Percentiles rank a stretch among this genome's conserved stretches.
Conservation (phyloP, 2,797 vertebrate species). For the Lophotriccus pileatus region DNA sequence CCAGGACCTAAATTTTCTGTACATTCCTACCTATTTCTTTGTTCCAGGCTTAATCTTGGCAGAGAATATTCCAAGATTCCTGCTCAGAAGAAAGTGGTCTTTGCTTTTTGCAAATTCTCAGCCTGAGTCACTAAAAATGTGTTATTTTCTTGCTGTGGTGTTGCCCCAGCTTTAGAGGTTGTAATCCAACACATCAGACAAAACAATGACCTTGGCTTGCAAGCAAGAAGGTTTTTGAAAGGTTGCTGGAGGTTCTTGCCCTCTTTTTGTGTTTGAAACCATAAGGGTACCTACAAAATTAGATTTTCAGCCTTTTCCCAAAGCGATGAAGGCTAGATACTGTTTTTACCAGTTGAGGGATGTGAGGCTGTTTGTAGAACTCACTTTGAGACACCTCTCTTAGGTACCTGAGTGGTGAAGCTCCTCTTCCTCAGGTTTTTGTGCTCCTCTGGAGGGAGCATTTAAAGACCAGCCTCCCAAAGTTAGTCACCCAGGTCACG, state of each 20-base stretch:
- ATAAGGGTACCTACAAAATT: background rate
- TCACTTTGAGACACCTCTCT: background rate
- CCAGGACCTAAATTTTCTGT: background rate
- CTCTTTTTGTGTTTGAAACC: background rate
- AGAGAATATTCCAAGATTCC: background rate
- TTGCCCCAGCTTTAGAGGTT: background rate
- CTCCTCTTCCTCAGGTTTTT: background rate
- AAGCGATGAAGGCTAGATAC: background rate
- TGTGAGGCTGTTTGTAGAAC: background rate
- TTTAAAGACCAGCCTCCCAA: background rate
- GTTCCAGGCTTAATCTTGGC: background rate
- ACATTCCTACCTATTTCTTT: background rate
- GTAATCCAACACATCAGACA: background rate
- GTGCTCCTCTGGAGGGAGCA: background rate
- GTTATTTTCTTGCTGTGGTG: background rate
- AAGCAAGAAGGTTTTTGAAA: background rate
- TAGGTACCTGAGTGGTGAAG: background rate
- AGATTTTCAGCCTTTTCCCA: background rate
- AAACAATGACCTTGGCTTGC: background rate
- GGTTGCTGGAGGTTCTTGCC: background rate
- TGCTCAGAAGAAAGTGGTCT: background rate
- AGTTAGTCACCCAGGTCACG: background rate
- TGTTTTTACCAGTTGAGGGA: background rate
- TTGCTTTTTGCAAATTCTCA: background rate
- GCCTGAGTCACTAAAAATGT: background rate